Percentiles rank a stretch among this genome's conserved stretches.
phyloP scores from a whole-genome alignment of 2,888 invertebrate species.

The Sisyra terminalis region DNA sequence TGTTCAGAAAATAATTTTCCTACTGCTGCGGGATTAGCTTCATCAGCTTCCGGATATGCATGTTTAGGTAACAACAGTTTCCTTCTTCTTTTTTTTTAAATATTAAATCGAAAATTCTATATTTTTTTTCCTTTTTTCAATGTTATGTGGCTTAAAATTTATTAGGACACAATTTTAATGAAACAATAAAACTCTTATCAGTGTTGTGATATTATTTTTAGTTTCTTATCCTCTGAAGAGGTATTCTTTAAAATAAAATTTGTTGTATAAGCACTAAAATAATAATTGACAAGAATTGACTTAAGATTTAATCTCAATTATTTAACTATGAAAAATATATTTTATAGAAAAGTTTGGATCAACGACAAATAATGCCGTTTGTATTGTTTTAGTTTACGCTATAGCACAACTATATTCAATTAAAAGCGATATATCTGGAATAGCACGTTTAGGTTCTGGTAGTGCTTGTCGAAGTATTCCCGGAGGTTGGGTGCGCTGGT shows the following conservation, averaged over 20 bases:
- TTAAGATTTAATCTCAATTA: too few species aligned
- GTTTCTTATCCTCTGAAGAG: too few species aligned
- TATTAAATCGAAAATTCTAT: too few species aligned
- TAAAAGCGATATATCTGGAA: constrained; percentile 50
- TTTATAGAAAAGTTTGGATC: neutral
- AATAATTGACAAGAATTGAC: too few species aligned
- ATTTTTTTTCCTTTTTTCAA: too few species aligned
- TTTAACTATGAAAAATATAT: neutral
- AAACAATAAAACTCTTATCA: too few species aligned
- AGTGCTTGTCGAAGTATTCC: constrained; percentile 90
- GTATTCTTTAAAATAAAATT: too few species aligned
- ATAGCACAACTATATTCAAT: constrained; percentile 61
- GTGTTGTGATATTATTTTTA: too few species aligned
- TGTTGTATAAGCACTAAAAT: too few species aligned
- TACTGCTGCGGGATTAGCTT: constrained; percentile 94
- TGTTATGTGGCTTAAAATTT: too few species aligned
- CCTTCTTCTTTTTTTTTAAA: too few species aligned
- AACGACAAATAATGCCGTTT: neutral
- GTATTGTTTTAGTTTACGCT: constrained; percentile 39
- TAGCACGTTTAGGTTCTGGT: constrained; percentile 82
- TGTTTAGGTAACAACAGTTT: constrained; percentile 58
- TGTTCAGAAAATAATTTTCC: constrained; percentile 95
- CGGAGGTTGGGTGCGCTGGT: constrained; percentile 82
- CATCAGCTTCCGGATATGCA: constrained; percentile 96
- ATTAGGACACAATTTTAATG: too few species aligned